Evolutionary conservation across 1,140 invertebrate species (phyloP).

Genomic region (Atopsyche davidsoni): DNA sequence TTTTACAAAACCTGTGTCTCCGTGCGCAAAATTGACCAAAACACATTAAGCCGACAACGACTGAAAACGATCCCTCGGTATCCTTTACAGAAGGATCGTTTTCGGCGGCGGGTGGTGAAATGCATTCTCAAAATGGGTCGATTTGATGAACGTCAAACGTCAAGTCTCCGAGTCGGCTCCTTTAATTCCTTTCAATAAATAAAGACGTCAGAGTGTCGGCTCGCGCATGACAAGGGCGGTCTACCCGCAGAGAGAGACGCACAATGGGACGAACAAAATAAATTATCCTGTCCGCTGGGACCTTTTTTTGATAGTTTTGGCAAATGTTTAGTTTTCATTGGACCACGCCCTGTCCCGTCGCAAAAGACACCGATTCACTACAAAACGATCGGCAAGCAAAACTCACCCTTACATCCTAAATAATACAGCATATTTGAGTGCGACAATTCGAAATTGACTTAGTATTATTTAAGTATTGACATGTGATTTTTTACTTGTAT

Average conservation of each 20-base stretch:
- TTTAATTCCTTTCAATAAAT: conserved; percentile 29
- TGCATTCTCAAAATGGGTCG: conserved; percentile 13
- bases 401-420: too few relatives aligned
- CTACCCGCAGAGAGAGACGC: conserved; percentile 19
- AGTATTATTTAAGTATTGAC: background rate
- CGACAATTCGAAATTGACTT: too few relatives aligned
- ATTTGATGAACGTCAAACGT: conserved; percentile 28
- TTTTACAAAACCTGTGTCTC: conserved; percentile 20
- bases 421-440: too few relatives aligned
- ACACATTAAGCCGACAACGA: conserved; percentile 14
- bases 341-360: conserved; percentile 28
- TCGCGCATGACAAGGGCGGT: conserved; percentile 17
- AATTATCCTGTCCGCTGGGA: conserved; percentile 27
- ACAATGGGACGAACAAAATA: conserved; percentile 23
- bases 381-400: too few relatives aligned
- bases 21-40: conserved; percentile 29
- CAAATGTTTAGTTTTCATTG: conserved; percentile 30
- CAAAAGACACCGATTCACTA: too few relatives aligned
- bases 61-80: conserved; percentile 4
- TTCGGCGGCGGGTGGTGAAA: conserved; percentile 9
- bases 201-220: conserved; percentile 27
- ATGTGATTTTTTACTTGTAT: conserved; percentile 17
- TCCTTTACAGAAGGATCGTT: background rate
- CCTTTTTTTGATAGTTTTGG: conserved; percentile 29
- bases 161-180: conserved; percentile 22